A percentile compares a stretch with the other conserved stretches of the same genome.
Conservation (phyloP, 1,140 invertebrate species). For the Bombus waltoni region DNA sequence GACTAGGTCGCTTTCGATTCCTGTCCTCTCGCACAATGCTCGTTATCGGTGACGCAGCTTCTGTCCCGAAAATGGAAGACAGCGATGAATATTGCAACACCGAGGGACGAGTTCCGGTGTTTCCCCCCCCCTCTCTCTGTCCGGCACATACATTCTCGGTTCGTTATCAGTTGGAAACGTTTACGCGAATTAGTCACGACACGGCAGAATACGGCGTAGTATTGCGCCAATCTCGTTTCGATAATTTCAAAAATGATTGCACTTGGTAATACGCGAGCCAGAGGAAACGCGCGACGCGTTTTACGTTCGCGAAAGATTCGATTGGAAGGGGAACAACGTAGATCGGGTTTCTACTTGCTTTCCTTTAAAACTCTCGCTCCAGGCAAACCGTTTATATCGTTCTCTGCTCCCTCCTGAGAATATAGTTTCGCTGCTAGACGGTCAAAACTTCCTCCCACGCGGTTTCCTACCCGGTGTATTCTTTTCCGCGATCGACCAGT, state of each 20-base stretch:
- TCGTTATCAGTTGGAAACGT: constrained; percentile 8
- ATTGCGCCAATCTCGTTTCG: background rate
- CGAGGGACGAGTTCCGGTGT: background rate
- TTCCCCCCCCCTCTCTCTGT: background rate
- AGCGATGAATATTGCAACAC: constrained; percentile 1
- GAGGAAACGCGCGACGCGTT: background rate
- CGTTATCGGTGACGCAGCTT: constrained; percentile 56
- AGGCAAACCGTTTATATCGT: constrained; percentile 19
- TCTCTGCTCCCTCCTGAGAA: background rate
- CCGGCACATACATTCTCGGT: background rate
- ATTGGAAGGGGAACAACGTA: constrained; percentile 14
- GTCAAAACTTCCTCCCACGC: constrained; percentile 19
- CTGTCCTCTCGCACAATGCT: constrained; percentile 15
- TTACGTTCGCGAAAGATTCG: background rate
- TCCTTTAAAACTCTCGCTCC: background rate
- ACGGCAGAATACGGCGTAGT: background rate
- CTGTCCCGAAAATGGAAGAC: constrained; percentile 35
- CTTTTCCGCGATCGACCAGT: background rate
- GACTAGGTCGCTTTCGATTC: constrained; percentile 14
- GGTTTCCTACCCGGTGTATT: background rate
- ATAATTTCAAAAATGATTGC: background rate
- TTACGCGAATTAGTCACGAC: constrained; percentile 1
- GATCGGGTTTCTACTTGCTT: background rate
- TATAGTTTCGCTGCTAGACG: background rate
- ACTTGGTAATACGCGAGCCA: too few species aligned